A percentile compares a stretch with the other conserved stretches of the same genome.
Conservation (phyloP, 2,113 vertebrate species). For the Alaudala cheleensis region DNA sequence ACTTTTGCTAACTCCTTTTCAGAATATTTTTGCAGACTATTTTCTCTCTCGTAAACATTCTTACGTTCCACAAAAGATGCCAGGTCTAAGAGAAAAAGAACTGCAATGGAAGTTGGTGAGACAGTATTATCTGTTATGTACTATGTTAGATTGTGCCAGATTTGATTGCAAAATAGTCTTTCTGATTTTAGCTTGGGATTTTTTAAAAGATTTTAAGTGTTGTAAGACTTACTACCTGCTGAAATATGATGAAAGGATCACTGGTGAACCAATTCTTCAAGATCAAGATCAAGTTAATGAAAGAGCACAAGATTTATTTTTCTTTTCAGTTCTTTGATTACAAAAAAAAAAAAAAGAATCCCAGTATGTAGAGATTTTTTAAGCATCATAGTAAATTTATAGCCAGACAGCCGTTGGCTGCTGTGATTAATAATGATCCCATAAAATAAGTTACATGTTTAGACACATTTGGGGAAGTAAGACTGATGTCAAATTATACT, state of each 20-base stretch:
- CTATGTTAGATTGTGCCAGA: background rate
- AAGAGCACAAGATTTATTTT: background rate
- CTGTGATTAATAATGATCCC: background rate
- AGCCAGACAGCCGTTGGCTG: background rate
- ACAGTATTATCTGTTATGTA: background rate
- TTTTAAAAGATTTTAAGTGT: background rate
- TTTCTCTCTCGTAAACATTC: accelerated
- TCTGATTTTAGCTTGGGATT: background rate
- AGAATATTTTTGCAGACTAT: background rate
- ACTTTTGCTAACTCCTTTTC: background rate
- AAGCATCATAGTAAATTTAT: background rate
- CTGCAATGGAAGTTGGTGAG: background rate
- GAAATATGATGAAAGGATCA: background rate
- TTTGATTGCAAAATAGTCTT: background rate
- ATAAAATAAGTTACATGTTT: background rate
- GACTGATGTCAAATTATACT: background rate
- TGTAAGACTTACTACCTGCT: background rate
- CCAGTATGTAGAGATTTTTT: background rate
- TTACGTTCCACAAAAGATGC: background rate
- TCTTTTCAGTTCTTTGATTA: background rate
- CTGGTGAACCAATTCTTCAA: background rate
- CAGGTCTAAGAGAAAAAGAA: background rate
- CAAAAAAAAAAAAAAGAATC: background rate
- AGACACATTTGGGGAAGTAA: background rate
- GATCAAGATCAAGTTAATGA: background rate